Percentiles rank a stretch among this genome's conserved stretches.
Conservation (phyloP, 2,888 invertebrate species). For the Drosophila helvetica region DNA sequence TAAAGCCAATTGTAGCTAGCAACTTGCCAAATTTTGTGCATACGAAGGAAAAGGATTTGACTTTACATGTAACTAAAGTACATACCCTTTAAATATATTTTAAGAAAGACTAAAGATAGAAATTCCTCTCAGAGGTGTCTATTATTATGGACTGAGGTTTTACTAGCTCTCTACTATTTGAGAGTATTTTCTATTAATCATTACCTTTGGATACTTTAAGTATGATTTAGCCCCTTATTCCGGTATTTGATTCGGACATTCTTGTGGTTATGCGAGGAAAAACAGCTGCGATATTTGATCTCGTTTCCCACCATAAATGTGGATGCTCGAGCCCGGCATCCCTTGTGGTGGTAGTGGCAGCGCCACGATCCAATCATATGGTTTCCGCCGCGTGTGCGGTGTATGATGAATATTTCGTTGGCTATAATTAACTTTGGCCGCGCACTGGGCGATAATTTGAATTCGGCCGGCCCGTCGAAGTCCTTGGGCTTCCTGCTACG, state of each 20-base stretch:
- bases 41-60: background rate
- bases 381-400: conserved; percentile 40
- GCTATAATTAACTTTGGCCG: conserved; percentile 58
- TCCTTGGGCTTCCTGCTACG: conserved; percentile 13
- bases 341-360: conserved; percentile 60
- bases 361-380: conserved; percentile 60
- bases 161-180: too few relatives aligned
- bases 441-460: conserved; percentile 19
- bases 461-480: conserved; percentile 51
- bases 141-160: too few relatives aligned
- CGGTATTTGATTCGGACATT: conserved; percentile 15
- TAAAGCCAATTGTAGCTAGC: too few relatives aligned
- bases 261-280: conserved; percentile 60
- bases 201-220: background rate
- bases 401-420: conserved; percentile 44
- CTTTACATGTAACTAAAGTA: background rate
- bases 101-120: background rate
- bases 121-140: too few relatives aligned
- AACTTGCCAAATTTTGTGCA: background rate
- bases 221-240: background rate
- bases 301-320: conserved; percentile 58
- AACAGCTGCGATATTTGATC: conserved; percentile 67
- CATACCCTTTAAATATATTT: background rate
- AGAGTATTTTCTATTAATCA: background rate
- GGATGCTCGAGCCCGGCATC: conserved; percentile 58